phyloP scores from a whole-genome alignment of 2,888 invertebrate species.

The Eustalomyia histrio region DNA sequence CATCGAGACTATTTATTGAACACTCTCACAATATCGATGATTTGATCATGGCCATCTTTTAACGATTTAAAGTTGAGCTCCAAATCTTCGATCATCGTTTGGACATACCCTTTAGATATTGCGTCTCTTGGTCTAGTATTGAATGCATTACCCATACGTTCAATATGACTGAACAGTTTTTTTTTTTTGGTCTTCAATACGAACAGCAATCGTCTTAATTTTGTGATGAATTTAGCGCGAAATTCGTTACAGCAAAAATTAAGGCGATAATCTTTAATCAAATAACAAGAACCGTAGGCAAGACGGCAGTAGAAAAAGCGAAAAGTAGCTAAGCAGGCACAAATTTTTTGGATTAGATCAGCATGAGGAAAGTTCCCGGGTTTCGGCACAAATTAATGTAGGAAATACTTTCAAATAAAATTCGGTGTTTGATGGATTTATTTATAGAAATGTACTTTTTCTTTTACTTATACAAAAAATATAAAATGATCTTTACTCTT shows the following conservation, averaged over 20 bases:
- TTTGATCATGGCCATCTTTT: slow-evolving; percentile 34
- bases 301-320: too few relatives aligned
- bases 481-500: too few relatives aligned
- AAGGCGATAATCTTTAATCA: too few relatives aligned
- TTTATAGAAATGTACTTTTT: too few relatives aligned
- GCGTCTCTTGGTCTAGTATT: not conserved
- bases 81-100: slow-evolving; percentile 33
- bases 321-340: too few relatives aligned
- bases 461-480: too few relatives aligned
- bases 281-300: too few relatives aligned
- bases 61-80: slow-evolving; percentile 32
- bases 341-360: not conserved
- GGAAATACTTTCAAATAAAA: not conserved
- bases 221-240: not conserved
- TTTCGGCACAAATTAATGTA: slow-evolving; percentile 43
- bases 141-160: slow-evolving; percentile 8
- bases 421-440: too few relatives aligned
- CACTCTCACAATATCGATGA: too few relatives aligned
- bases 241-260: not conserved
- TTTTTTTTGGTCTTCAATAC: not conserved
- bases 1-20: not conserved
- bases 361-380: slow-evolving; percentile 19
- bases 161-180: slow-evolving; percentile 26
- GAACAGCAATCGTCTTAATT: slow-evolving; percentile 18
- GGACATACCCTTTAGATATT: slow-evolving; percentile 31